Base-by-base conservation (phyloP, 2,113 vertebrate genomes). In the Forbesichthys papilliferus region DNA sequence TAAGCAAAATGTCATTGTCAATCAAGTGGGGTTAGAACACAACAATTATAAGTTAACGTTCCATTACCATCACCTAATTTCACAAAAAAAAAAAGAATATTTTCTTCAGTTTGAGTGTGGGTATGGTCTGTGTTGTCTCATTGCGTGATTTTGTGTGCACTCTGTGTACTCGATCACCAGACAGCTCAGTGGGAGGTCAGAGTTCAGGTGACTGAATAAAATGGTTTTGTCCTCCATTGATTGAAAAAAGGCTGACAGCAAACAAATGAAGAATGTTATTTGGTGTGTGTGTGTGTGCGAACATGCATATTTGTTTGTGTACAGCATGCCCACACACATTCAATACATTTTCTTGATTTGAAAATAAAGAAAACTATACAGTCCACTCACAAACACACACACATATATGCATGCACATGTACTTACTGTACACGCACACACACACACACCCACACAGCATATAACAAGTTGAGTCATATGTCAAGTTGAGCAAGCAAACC, bases 161-260 rank as follows among this genome's bases (percentile, higher is more conserved):
- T 10, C 12, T 55, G 13, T 56, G 16, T 56, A 18, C n/a, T 18
- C 54, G 20, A 20, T 9, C 18, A 18, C 10, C 9, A 18, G 54
- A 20, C 54, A 56, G 10, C 10, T 56, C 14, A 56, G n/a, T 56
- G 54, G 18, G 54, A 20, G 54, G 54, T 56, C n/a, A 56, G n/a
- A 56, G 54, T 16, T 56, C 18, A 56, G 18, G 18, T 56, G 54
- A 56, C 54, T 56, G 54, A 56, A 18, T 56, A 56, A 56, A 18
- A 16, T 56, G 54, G 6, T 56, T 56, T 56, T 56, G 7, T 56
- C 18, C 54, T 20, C n/a, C 0, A 16, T 14, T 20, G n/a, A 56
- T 11, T 56, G 54, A 18, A 56, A 56, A 56, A 56, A 16, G 18
- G 11, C 18, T 18, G 16, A 20, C 18, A 20, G n/a, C 18, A 56